Percentiles rank a stretch among this genome's conserved stretches.
These are phyloP conservation scores for Clupea harengus DNA, from an alignment of 2,113 vertebrate species.

Conservation along the genomic window DNA sequence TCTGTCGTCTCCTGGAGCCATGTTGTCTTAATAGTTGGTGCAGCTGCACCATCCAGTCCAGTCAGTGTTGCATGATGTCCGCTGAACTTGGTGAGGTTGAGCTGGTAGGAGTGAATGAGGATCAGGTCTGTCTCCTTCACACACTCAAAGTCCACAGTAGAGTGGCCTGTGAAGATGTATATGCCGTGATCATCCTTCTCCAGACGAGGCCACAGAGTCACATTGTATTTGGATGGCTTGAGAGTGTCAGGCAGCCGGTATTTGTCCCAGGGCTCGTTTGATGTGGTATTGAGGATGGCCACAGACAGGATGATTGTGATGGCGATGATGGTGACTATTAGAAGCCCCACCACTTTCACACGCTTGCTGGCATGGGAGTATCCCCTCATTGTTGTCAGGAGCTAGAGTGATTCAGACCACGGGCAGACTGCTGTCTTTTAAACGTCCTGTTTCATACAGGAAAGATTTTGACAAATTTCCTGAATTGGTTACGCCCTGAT, in stretches of 20 bases:
- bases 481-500: too few species aligned
- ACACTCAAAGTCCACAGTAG: conserved; percentile 76
- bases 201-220: conserved; percentile 82
- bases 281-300: neutral
- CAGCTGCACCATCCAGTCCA: fast-evolving
- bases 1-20: conserved; percentile 75
- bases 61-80: conserved; percentile 43
- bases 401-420: neutral
- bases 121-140: conserved; percentile 72
- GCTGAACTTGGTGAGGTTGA: conserved; percentile 71
- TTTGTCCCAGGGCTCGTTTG: conserved; percentile 73
- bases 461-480: too few species aligned
- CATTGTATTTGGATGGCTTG: conserved; percentile 68
- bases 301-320: neutral
- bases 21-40: conserved; percentile 49
- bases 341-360: neutral
- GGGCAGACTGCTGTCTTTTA: too few species aligned
- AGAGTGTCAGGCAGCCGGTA: conserved; percentile 78
- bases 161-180: conserved; percentile 81
- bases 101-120: conserved; percentile 87
- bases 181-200: conserved; percentile 1
- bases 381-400: neutral
- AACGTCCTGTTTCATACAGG: too few species aligned
- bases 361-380: neutral
- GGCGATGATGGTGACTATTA: neutral